Base-by-base conservation (phyloP, 64 coral and sea anemone species). In the Montipora foliosa region DNA sequence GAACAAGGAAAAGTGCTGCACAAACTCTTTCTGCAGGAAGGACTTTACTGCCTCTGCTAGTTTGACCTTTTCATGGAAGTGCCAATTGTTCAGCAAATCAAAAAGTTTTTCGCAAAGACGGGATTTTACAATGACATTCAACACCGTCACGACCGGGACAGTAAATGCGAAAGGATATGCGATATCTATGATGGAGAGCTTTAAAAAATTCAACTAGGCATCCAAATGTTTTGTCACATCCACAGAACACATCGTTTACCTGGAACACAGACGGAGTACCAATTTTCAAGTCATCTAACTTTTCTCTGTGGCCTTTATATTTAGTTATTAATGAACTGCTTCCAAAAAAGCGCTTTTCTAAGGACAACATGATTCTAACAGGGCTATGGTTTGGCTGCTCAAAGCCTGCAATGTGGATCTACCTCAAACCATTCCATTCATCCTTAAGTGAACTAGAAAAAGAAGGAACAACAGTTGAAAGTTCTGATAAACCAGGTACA, bases 261-360 rank as follows among this genome's bases (percentile, higher is more conserved):
- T 84, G 82, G 82, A 17, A 29, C 25, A 29, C 25, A 29, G 25
- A 29, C 1, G 25, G 25, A 29, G 25, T 29, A 29, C 25, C 25
- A 29, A 29, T 29, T 29, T 29, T 29, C 1, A 29, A 29, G 25
- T 29, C 25, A 29, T 29, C 25, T 29, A 29, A 29, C 25, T 29
- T 29, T 29, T 29, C 25, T 29, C 25, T 29, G 25, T 29, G 25
- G 1, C 25, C 82, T 24, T 24, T 84, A 20, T 66, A 84, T 47
- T 64, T 59, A 19, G 66, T 62, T 66, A 47, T 84, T 15, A 84
- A 84, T 67, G 82, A 84, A 12, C 66, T 84, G 50, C 82, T 61
- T 21, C 21, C 29, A 22, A 10, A 8, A 14, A 15, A 47, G 21
- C 5, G 82, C 20, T 21, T 84, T 64, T 11, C 15, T 14, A 84